phyloP scores from a whole-genome alignment of 1,140 invertebrate species.

The Hydropsyche tenuis region DNA sequence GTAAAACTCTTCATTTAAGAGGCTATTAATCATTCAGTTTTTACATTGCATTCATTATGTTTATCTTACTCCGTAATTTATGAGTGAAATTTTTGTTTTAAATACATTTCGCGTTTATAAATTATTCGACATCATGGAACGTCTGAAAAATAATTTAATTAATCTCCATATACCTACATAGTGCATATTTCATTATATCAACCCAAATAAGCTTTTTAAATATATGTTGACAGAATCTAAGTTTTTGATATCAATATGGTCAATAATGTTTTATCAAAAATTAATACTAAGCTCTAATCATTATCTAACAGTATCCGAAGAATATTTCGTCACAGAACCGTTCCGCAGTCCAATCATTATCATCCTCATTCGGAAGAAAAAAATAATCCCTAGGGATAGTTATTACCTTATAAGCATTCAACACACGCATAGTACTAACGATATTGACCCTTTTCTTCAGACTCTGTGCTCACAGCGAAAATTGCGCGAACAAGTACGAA shows the following conservation, averaged over 20 bases:
- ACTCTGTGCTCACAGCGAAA: conserved; percentile 10
- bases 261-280: too few species aligned
- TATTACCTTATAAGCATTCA: conserved; percentile 7
- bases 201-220: too few species aligned
- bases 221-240: too few species aligned
- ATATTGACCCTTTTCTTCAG: conserved; percentile 18
- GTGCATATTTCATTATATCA: too few species aligned
- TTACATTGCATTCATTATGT: conserved; percentile 25
- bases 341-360: background rate
- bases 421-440: conserved; percentile 18
- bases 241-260: too few species aligned
- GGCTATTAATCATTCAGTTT: conserved; percentile 22
- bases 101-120: conserved; percentile 11
- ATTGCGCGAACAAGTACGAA: conserved; percentile 1
- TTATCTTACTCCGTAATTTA: conserved; percentile 27
- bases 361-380: background rate
- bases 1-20: conserved; percentile 28
- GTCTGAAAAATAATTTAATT: conserved; percentile 12
- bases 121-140: background rate
- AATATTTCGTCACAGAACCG: background rate
- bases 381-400: conserved; percentile 7
- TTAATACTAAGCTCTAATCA: too few species aligned
- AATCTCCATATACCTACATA: conserved; percentile 1
- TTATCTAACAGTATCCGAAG: too few species aligned
- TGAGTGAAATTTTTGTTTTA: conserved; percentile 17